A percentile compares a stretch with the other conserved stretches of the same genome.
Conservation (phyloP, 2,113 vertebrate species). For the Hyaena hyaena region DNA sequence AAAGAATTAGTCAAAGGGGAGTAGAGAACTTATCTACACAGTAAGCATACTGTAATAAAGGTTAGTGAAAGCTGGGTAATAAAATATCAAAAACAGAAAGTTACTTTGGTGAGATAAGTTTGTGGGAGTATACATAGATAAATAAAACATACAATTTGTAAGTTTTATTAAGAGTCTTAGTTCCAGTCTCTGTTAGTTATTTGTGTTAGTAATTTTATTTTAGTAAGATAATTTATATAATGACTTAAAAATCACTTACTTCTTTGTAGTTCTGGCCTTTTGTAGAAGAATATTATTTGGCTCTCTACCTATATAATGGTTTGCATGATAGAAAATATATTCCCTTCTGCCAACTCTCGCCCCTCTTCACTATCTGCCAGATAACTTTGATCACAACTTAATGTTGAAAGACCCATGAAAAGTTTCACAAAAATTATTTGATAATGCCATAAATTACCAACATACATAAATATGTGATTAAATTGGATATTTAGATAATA, state of each 20-base stretch:
- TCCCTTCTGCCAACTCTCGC: background rate
- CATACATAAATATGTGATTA: background rate
- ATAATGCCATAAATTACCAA: background rate
- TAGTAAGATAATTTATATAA: background rate
- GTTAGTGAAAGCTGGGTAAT: background rate
- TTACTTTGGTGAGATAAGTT: background rate
- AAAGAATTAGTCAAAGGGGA: background rate
- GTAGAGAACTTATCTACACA: background rate
- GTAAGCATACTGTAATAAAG: background rate
- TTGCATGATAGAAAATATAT: background rate
- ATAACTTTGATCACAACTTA: background rate
- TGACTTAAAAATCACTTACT: constrained; percentile 1
- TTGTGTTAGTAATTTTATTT: constrained; percentile 35
- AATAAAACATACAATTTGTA: background rate
- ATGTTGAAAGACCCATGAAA: background rate
- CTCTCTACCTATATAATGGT: background rate
- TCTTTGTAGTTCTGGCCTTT: background rate
- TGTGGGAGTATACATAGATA: background rate
- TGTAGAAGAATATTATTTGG: background rate
- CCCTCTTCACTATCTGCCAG: background rate
- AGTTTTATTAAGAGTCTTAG: background rate
- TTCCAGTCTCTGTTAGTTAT: background rate
- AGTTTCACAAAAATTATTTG: background rate
- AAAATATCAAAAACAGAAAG: background rate
- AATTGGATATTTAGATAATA: background rate